Evolutionary conservation across 2,888 invertebrate genomes (phyloP), one percentile per base, ranked within the genome.

Genomic region (Cerastis rubricosa): DNA sequence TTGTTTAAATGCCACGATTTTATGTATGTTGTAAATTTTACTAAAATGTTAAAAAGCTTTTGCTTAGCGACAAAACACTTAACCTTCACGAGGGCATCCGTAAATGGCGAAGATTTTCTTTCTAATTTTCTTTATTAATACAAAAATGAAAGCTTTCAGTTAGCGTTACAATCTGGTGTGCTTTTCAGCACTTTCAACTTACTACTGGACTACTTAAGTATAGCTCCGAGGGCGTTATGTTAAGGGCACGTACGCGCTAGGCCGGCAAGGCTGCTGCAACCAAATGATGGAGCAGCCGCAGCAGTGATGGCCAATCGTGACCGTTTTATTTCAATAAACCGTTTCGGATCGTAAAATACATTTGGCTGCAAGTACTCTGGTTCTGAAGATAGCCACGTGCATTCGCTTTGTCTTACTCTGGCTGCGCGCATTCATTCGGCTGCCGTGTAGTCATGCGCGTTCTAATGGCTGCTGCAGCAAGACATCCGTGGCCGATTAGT

Each of bases 1-100:
- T 35, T 63, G 8, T 78, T 80, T 65, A 68, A 43, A 63, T 35
- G 7, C 19, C 14, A 65, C 51, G 68, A 74, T 40, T 25, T 25
- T 14, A 17, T 17, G 29, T 29, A 29, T 29, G 1, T 29, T 59
- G 7, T 29, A 17, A 29, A 35, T 17, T 57, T 25, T 14, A 22
- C 9, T n/a, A 54, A 54, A 54, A 12, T 54, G 3, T 22, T 6
- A 19, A 22, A 49, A 51, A 49, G 2, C 3, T 45, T 5, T 1
- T 14, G 47, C 17, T 22, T 51, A 22, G 9, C 9, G 51, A 51
- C 51, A 11, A 11, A n/a, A n/a, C 22, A n/a, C 22, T 51, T n/a
- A 0, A 54, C 8, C 11, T 54, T 54, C 4, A 2, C 6, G 14
- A 9, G 54, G n/a, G n/a, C n/a, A 12, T 54, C 12, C 54, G 51